Evolutionary conservation across 2,888 invertebrate species (phyloP).

Genomic region (Mesodorylaimus sp.): DNA sequence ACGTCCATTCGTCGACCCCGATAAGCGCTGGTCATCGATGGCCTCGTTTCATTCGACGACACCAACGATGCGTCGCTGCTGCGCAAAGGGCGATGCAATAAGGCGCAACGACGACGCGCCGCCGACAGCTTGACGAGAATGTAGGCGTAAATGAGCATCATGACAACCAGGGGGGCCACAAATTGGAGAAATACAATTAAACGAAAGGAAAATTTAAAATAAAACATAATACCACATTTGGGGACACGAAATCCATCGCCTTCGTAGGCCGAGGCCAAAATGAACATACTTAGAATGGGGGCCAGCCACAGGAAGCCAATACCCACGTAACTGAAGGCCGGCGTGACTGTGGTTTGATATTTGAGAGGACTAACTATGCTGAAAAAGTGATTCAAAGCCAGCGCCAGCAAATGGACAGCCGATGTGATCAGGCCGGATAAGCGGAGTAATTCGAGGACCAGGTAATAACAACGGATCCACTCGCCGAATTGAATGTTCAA

Average conservation of each 20-base stretch:
- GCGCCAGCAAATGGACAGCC: constrained; percentile 44
- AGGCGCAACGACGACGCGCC: not conserved
- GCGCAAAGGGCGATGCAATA: too few relatives aligned
- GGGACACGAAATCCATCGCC: too few relatives aligned
- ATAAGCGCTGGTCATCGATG: too few relatives aligned
- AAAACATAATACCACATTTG: not conserved
- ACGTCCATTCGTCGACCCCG: too few relatives aligned
- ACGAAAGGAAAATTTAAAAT: not conserved
- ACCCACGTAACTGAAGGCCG: too few relatives aligned
- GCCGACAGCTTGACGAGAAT: constrained; percentile 41
- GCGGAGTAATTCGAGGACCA: constrained; percentile 34
- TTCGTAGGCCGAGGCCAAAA: too few relatives aligned
- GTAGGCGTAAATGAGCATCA: constrained; percentile 43
- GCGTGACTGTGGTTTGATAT: too few relatives aligned
- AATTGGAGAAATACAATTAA: constrained; percentile 39
- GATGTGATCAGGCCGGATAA: constrained; percentile 44
- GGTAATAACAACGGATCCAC: constrained; percentile 9
- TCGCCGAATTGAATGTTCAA: not conserved
- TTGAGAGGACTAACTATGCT: constrained; percentile 46
- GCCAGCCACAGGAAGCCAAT: too few relatives aligned
- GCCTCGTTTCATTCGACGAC: too few relatives aligned
- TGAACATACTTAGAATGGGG: too few relatives aligned
- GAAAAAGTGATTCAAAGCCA: constrained; percentile 48
- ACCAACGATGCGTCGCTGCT: too few relatives aligned
- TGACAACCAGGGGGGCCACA: constrained; percentile 41